These are phyloP conservation scores for Neosilurus mollespiculum DNA, from an alignment of 2,797 vertebrate species.

Conservation along the genomic window DNA sequence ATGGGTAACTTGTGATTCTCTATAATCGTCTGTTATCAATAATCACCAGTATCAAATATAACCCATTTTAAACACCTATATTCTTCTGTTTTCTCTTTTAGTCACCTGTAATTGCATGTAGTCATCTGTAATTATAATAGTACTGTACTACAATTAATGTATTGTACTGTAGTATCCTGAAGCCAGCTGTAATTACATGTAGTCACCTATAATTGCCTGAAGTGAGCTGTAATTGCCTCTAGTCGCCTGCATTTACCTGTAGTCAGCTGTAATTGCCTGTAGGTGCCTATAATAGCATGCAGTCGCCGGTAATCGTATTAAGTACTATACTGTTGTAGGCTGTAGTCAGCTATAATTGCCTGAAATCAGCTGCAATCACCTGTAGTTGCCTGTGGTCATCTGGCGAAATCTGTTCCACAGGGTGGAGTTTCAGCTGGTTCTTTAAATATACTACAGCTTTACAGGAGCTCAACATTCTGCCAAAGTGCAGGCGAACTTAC, in stretches of 20 bases:
- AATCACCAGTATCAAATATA: too few relatives aligned
- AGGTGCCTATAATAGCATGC: background rate
- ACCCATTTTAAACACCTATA: background rate
- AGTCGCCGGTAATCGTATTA: too few relatives aligned
- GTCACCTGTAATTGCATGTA: background rate
- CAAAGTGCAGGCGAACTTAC: slow-evolving; percentile 41
- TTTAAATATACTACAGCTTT: slow-evolving; percentile 5
- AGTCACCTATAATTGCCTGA: background rate
- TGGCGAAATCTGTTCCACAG: background rate
- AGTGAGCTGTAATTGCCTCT: background rate
- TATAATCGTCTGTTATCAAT: background rate
- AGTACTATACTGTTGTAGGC: too few relatives aligned
- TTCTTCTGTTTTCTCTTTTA: background rate
- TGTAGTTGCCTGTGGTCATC: background rate
- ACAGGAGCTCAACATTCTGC: slow-evolving; percentile 33
- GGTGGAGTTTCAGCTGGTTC: slow-evolving; percentile 38
- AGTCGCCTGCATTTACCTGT: too few relatives aligned
- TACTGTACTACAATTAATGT: too few relatives aligned
- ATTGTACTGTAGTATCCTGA: too few relatives aligned
- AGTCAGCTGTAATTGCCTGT: background rate
- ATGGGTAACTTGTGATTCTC: too few relatives aligned
- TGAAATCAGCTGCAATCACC: background rate
- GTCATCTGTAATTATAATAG: background rate
- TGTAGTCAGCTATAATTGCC: background rate
- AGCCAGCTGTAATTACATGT: background rate